A percentile compares a stretch with the other conserved stretches of the same genome.
These are phyloP conservation scores for Chloroceryle aenea DNA, from an alignment of 2,113 vertebrate species.

Conservation along the genomic window DNA sequence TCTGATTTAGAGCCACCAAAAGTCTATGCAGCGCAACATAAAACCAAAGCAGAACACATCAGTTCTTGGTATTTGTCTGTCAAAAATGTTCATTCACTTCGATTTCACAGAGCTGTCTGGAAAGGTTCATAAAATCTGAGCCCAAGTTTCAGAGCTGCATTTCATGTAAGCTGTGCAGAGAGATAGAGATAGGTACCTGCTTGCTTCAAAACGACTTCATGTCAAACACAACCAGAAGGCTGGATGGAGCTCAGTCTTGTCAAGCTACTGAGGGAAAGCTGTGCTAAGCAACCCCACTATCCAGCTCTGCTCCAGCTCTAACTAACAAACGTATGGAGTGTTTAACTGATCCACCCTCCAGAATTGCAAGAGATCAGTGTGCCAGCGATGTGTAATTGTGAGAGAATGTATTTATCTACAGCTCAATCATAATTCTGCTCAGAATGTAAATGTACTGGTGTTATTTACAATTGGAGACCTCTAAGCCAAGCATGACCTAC, in stretches of 20 bases:
- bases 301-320: background rate
- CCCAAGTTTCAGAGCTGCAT: background rate
- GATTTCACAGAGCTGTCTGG: background rate
- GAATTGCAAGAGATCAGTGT: background rate
- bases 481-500: background rate
- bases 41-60: background rate
- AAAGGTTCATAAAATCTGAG: background rate
- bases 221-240: background rate
- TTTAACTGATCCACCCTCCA: slow-evolving; percentile 1
- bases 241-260: background rate
- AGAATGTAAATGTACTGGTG: background rate
- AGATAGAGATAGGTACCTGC: background rate
- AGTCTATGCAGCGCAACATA: background rate
- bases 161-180: background rate
- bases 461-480: slow-evolving; percentile 1
- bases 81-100: background rate
- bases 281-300: background rate
- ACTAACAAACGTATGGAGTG: background rate
- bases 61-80: background rate
- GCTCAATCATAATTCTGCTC: background rate
- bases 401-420: background rate
- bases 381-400: background rate
- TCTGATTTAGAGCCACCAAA: background rate
- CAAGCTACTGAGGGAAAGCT: background rate
- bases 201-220: background rate